These are phyloP conservation scores for Cyrtorhinus lividipennis DNA, from an alignment of 1,140 invertebrate genomes.

Conservation along the genomic window DNA sequence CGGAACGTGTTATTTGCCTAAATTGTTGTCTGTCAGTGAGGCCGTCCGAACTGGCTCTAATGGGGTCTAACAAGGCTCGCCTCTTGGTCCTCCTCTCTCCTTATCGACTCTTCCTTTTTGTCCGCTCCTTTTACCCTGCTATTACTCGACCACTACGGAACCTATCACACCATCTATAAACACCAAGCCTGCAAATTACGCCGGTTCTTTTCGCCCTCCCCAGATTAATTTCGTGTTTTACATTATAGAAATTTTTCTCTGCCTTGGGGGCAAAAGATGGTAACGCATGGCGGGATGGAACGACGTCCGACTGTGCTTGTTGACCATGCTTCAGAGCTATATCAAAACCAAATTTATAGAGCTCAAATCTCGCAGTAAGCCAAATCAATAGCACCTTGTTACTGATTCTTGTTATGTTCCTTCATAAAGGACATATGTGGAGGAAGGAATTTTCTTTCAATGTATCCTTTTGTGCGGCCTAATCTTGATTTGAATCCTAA, in stretches of 20 bases:
- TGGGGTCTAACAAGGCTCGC: background rate
- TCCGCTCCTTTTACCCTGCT: background rate
- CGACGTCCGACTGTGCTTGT: no score
- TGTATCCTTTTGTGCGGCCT: no score
- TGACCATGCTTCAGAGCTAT: no score
- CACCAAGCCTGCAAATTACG: background rate
- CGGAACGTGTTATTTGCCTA: background rate
- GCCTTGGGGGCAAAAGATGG: no score
- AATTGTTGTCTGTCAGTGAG: constrained; percentile 4
- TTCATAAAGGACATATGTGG: no score
- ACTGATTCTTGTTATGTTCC: no score
- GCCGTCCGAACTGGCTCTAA: constrained; percentile 1
- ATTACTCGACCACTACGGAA: constrained; percentile 1
- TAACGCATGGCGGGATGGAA: no score
- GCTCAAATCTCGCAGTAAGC: no score
- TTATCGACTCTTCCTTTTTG: background rate
- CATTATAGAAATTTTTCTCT: background rate
- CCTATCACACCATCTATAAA: background rate
- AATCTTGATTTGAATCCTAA: no score
- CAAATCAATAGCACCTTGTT: no score
- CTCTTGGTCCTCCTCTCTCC: background rate
- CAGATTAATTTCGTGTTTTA: background rate
- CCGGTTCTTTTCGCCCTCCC: background rate
- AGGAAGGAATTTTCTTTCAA: no score
- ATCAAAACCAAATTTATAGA: no score